Percentiles rank a stretch among this genome's conserved stretches.
phyloP scores from a whole-genome alignment of 2,888 invertebrate species.

The Chalcis sispes region DNA sequence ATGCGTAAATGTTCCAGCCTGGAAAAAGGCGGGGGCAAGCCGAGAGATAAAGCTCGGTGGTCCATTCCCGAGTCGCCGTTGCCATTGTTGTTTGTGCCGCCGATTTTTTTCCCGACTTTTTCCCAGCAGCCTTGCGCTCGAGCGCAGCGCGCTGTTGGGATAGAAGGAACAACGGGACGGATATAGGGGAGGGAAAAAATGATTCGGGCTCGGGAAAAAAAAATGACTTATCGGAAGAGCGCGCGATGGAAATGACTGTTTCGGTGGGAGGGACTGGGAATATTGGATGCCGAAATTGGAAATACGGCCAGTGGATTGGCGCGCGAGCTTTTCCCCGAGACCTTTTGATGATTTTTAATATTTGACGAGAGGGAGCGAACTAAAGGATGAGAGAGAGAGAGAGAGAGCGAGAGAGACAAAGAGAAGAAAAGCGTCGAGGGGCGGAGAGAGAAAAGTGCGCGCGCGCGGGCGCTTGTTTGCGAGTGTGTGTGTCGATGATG shows the following conservation, averaged over 20 bases:
- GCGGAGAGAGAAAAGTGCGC: background rate
- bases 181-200: background rate
- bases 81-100: background rate
- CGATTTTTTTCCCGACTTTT: background rate
- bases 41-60: background rate
- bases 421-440: background rate
- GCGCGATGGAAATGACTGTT: background rate
- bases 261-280: too few species aligned
- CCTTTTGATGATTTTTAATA: too few species aligned
- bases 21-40: constrained; percentile 51
- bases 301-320: too few species aligned
- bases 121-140: too few species aligned
- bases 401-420: too few species aligned
- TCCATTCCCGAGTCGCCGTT: background rate
- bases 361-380: too few species aligned
- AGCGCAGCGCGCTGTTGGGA: too few species aligned
- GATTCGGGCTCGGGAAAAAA: background rate
- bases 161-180: background rate
- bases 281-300: too few species aligned
- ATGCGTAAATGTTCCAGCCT: too few species aligned
- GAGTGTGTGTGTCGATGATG: constrained; percentile 38
- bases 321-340: too few species aligned
- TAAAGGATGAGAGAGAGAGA: too few species aligned
- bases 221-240: background rate
- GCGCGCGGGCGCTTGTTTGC: background rate